phyloP scores from a whole-genome alignment of 92 coral and sea anemone species.

The Virgularia gustaviana region DNA sequence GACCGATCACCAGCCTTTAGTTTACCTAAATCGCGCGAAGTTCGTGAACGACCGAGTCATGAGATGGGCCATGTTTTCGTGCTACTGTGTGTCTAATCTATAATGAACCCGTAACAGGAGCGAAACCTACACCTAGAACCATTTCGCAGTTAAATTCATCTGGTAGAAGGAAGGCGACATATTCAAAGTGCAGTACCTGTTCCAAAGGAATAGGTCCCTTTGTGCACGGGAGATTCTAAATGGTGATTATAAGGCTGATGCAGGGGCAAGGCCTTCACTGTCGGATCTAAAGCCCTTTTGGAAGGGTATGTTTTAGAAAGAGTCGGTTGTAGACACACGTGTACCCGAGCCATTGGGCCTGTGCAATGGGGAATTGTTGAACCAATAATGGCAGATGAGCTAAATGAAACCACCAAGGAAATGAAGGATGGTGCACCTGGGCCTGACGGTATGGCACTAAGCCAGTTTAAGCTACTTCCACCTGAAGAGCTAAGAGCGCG shows the following conservation, averaged over 20 bases:
- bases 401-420: neutral
- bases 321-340: neutral
- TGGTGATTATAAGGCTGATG: neutral
- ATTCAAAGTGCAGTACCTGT: neutral
- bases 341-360: neutral
- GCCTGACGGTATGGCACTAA: conserved; percentile 13
- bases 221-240: neutral
- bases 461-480: neutral
- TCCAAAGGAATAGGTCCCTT: neutral
- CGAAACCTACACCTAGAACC: too few species aligned
- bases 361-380: neutral
- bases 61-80: conserved; percentile 34
- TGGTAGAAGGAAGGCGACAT: neutral
- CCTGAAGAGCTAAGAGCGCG: neutral
- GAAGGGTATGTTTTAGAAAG: conserved; percentile 2
- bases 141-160: too few species aligned
- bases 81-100: too few species aligned
- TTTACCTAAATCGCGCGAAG: conserved; percentile 2
- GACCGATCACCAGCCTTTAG: conserved; percentile 19
- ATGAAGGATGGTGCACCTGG: conserved; percentile 1
- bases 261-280: neutral
- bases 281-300: neutral
- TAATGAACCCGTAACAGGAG: too few species aligned
- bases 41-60: conserved; percentile 10
- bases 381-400: neutral